Base-by-base conservation (phyloP, 2,113 vertebrate species). In the Pseudolaguvia tuberculata region DNA sequence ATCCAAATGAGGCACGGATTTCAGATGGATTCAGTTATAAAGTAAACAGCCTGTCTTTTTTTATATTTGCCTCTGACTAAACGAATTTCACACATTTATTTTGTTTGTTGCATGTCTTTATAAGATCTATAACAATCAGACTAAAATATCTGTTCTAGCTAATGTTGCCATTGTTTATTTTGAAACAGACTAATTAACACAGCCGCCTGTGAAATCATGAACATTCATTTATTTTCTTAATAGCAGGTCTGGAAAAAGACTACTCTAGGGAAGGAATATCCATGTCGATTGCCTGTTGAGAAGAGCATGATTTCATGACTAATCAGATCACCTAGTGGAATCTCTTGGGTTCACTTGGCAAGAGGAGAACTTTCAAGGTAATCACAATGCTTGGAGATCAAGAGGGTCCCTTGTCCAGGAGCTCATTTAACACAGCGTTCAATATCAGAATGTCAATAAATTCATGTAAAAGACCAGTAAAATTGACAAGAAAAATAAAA, bases 291-390 rank as follows among this genome's bases (percentile, higher is more conserved):
- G 4, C 71, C 80, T 25, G 76, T 68, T 72, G 76, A 21, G 67
- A 75, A 50, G 23, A 17, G 48, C 66, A 45, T 27, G 21, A 56
- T 73, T 14, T 78, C 77, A 78, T 78, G 73, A 78, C 74, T 78
- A 75, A 76, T 81, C 76, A 78, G 48, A 21, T 80, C 45, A 42
- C 69, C 13, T 29, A n/a, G 73, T 76, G 48, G 12, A 42, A 77
- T 70, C 70, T 72, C 63, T 52, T 23, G 65, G 55, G 61, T 52
- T 25, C 15, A 50, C 9, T 23, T 11, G 25, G 31, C 7, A 12
- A 61, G 35, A 29, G 59, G 47, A 42, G 72, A 63, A 62, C 48
- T 55, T 59, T 25, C 35, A 9, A 11, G 56, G 17, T 35, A 47
- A 45, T 25, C 21, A 56, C 25, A 57, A 51, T 51, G 25, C 25